These are phyloP conservation scores for Archips crataeganus DNA, from an alignment of 2,888 invertebrate species.

Conservation along the genomic window DNA sequence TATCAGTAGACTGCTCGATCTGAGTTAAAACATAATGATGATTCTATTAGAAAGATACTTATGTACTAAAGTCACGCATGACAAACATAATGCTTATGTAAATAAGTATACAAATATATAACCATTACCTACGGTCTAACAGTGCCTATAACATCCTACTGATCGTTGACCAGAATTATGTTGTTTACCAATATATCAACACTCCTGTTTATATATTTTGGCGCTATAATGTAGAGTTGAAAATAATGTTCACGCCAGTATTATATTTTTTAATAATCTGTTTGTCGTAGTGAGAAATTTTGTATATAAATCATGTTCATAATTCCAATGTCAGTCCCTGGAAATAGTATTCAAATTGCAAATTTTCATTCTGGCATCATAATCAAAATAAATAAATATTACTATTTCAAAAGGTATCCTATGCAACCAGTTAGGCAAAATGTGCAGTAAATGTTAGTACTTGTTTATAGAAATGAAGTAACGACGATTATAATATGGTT, in stretches of 20 bases:
- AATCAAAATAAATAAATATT: background rate
- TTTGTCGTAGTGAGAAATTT: slow-evolving; percentile 20
- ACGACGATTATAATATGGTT: no score
- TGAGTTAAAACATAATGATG: background rate
- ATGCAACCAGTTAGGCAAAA: no score
- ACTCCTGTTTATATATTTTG: slow-evolving; percentile 24
- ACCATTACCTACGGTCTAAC: slow-evolving; percentile 46
- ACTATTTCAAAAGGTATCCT: background rate
- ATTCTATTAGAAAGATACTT: background rate
- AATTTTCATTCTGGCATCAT: background rate
- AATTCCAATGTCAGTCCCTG: slow-evolving; percentile 14
- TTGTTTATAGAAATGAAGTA: no score
- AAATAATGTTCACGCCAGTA: slow-evolving; percentile 29
- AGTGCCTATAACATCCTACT: slow-evolving; percentile 36
- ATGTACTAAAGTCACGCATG: slow-evolving; percentile 13
- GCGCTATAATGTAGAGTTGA: slow-evolving; percentile 28
- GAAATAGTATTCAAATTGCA: slow-evolving; percentile 3
- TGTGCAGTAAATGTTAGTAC: no score
- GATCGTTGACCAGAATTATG: slow-evolving; percentile 19
- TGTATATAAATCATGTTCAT: slow-evolving; percentile 28
- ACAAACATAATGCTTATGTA: slow-evolving; percentile 34
- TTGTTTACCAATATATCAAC: slow-evolving; percentile 16
- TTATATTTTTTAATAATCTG: slow-evolving; percentile 13
- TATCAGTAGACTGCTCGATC: no score
- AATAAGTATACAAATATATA: slow-evolving; percentile 40